Percentiles rank a stretch among this genome's conserved stretches.
phyloP scores from a whole-genome alignment of 2,888 invertebrate genomes.

The Cryptosula pallasiana region DNA sequence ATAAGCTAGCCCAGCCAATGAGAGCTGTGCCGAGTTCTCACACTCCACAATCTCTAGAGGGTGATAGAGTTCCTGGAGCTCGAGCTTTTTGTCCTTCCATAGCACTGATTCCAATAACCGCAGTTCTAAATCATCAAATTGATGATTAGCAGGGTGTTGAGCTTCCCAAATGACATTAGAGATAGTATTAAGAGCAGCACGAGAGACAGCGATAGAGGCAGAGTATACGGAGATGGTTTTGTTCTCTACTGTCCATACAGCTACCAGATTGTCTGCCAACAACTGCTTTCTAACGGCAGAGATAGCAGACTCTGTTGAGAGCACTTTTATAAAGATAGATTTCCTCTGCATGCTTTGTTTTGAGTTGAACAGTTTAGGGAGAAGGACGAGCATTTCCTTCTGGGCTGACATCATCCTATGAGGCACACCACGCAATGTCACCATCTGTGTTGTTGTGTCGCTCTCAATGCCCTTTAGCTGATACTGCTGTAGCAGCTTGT shows the following conservation, averaged over 20 bases:
- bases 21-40: neutral
- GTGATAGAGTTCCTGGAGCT: neutral
- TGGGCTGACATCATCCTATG: neutral
- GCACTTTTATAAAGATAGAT: neutral
- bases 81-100: neutral
- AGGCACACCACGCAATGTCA: neutral
- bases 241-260: neutral
- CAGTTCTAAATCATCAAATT: neutral
- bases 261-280: neutral
- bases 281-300: neutral
- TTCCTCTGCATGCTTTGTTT: neutral
- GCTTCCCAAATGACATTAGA: neutral
- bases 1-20: neutral
- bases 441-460: neutral
- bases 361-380: neutral
- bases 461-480: neutral
- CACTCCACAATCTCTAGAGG: neutral
- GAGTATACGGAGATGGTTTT: neutral
- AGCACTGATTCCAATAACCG: neutral
- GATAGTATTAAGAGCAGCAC: neutral
- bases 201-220: neutral
- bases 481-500: neutral
- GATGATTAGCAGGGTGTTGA: neutral
- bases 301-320: neutral
- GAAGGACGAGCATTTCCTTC: neutral